phyloP scores from a whole-genome alignment of 1,140 invertebrate genomes.

The Bombus waltoni region DNA sequence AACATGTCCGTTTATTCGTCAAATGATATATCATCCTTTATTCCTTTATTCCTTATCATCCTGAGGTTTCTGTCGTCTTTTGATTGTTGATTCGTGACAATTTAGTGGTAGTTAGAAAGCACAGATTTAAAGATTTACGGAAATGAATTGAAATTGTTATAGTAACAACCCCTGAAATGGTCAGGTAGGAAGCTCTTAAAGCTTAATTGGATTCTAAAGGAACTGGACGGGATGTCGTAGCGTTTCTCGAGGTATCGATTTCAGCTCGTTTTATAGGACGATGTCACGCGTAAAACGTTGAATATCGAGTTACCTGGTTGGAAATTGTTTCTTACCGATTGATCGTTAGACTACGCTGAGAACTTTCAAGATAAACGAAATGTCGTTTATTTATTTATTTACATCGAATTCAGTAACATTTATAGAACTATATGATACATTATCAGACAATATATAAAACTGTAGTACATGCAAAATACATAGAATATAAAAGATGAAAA shows the following conservation, averaged over 20 bases:
- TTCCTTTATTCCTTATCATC: background rate
- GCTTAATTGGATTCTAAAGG: slow-evolving; percentile 59
- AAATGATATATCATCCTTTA: background rate
- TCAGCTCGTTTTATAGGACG: slow-evolving; percentile 39
- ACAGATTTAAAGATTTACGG: slow-evolving; percentile 32
- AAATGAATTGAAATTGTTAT: slow-evolving; percentile 48
- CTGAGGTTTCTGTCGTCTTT: background rate
- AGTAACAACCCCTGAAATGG: slow-evolving; percentile 42
- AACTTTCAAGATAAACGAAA: background rate
- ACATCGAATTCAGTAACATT: background rate
- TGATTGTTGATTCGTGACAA: background rate
- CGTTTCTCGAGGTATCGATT: slow-evolving; percentile 49
- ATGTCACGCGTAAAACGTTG: slow-evolving; percentile 44
- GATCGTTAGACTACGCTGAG: background rate
- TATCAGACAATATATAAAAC: background rate
- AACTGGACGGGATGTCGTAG: background rate
- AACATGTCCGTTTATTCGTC: background rate
- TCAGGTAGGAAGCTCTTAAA: slow-evolving; percentile 49
- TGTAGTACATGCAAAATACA: background rate
- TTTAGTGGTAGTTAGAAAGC: background rate
- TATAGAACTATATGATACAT: background rate
- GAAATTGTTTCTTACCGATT: slow-evolving; percentile 1
- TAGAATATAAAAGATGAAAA: background rate
- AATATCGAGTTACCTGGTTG: slow-evolving; percentile 32
- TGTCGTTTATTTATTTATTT: background rate